Conservation (phyloP, 2,113 vertebrate genomes). For the Cyprinus carpio region DNA sequence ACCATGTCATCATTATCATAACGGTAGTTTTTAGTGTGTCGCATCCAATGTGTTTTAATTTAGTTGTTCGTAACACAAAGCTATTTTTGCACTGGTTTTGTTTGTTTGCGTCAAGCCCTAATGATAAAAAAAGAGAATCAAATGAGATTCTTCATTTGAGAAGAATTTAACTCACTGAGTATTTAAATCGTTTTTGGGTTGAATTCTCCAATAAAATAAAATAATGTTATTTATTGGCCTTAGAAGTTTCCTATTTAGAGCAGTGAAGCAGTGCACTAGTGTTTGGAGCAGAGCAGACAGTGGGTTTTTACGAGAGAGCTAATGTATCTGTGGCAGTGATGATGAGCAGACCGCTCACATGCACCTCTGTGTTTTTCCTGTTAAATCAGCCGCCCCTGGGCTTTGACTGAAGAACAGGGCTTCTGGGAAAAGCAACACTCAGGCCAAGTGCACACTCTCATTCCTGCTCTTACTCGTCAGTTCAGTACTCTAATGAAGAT, state of each 20-base stretch:
- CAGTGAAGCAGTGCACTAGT: neutral
- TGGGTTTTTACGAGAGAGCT: neutral
- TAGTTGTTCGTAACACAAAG: neutral
- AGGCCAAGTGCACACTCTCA: neutral
- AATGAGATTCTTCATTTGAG: neutral
- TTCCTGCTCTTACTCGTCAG: constrained; percentile 35
- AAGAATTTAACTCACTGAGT: neutral
- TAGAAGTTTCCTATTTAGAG: neutral
- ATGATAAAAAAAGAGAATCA: neutral
- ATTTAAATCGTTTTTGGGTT: neutral
- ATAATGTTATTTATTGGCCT: neutral
- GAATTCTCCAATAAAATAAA: neutral
- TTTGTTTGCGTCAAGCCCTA: neutral
- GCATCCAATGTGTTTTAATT: neutral
- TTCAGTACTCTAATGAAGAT: constrained; percentile 23
- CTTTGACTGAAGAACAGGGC: constrained; percentile 16
- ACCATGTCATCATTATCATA: neutral
- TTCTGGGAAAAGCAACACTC: constrained; percentile 45
- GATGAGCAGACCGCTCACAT: neutral
- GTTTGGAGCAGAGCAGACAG: neutral
- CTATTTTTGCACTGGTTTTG: neutral
- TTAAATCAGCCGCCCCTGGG: constrained; percentile 40
- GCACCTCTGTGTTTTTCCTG: constrained; percentile 13
- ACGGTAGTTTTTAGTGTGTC: neutral
- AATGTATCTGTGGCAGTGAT: neutral